Evolutionary conservation across 2,113 vertebrate species (phyloP).

Genomic region (Eleginops maclovinus): DNA sequence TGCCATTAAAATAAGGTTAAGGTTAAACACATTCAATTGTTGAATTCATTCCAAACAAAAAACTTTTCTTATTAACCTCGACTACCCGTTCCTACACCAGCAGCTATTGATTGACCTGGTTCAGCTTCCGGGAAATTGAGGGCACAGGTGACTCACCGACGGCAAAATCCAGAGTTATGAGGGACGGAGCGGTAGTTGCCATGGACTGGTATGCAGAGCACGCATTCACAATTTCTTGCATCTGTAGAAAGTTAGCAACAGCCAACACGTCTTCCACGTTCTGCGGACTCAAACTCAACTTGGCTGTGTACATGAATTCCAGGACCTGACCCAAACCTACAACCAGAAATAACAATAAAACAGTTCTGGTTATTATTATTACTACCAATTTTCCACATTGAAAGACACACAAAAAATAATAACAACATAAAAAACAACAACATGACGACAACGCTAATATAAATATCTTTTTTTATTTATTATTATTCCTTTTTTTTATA

Average conservation of each 20-base stretch:
- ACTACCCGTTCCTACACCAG: background rate
- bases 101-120: no score
- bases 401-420: no score
- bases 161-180: slow-evolving; percentile 67
- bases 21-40: background rate
- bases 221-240: slow-evolving; percentile 94
- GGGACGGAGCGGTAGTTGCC: slow-evolving; percentile 63
- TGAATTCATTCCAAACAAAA: background rate
- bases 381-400: no score
- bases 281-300: slow-evolving; percentile 89
- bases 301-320: slow-evolving; percentile 99
- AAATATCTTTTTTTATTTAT: no score
- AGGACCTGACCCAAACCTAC: slow-evolving; percentile 94
- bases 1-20: background rate
- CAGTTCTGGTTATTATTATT: background rate
- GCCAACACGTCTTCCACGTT: slow-evolving; percentile 94
- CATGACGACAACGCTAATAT: no score
- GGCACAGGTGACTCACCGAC: slow-evolving; percentile 62
- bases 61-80: background rate
- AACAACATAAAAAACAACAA: no score
- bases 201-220: slow-evolving; percentile 92
- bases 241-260: slow-evolving; percentile 94
- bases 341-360: slow-evolving; percentile 34
- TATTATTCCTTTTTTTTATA: no score
- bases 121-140: background rate